A percentile compares a stretch with the other conserved stretches of the same genome.
These are phyloP conservation scores for Platerodrilus igneus DNA, from an alignment of 2,888 invertebrate genomes.

Conservation along the genomic window DNA sequence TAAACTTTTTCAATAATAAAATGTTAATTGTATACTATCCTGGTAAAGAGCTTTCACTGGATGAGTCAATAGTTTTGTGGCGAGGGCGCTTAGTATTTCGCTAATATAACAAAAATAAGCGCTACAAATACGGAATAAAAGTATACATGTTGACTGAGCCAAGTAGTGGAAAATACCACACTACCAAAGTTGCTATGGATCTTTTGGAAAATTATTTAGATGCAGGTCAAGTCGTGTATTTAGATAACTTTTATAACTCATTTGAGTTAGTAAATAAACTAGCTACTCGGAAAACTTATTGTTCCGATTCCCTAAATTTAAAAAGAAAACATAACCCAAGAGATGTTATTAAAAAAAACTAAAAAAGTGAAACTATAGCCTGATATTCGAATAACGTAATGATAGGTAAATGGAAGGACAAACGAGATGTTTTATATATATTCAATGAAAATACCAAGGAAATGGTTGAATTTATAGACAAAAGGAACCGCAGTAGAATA, in stretches of 20 bases:
- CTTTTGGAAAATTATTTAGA: conserved; percentile 23
- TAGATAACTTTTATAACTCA: too few relatives aligned
- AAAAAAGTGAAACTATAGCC: too few relatives aligned
- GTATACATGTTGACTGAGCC: conserved; percentile 28
- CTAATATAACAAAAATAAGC: conserved; percentile 33
- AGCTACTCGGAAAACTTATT: conserved; percentile 23
- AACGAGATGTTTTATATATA: conserved; percentile 24
- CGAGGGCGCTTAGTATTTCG: conserved; percentile 35
- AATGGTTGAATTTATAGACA: conserved; percentile 13
- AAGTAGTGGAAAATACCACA: conserved; percentile 28
- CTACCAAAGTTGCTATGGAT: conserved; percentile 24
- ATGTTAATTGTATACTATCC: conserved; percentile 20
- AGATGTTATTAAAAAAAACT: conserved; percentile 20
- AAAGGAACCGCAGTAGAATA: conserved; percentile 11
- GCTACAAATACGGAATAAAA: conserved; percentile 35
- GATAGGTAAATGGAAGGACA: conserved; percentile 28
- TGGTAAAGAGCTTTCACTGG: conserved; percentile 18
- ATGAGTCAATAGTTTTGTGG: conserved; percentile 33
- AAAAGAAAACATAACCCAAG: too few relatives aligned
- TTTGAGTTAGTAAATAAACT: too few relatives aligned
- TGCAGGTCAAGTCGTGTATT: too few relatives aligned
- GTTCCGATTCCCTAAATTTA: conserved; percentile 24
- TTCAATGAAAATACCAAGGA: conserved; percentile 22
- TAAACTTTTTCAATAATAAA: conserved; percentile 18
- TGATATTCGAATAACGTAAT: too few relatives aligned